These are phyloP conservation scores for Agrochola lota DNA, from an alignment of 2,888 invertebrate genomes.

Conservation along the genomic window DNA sequence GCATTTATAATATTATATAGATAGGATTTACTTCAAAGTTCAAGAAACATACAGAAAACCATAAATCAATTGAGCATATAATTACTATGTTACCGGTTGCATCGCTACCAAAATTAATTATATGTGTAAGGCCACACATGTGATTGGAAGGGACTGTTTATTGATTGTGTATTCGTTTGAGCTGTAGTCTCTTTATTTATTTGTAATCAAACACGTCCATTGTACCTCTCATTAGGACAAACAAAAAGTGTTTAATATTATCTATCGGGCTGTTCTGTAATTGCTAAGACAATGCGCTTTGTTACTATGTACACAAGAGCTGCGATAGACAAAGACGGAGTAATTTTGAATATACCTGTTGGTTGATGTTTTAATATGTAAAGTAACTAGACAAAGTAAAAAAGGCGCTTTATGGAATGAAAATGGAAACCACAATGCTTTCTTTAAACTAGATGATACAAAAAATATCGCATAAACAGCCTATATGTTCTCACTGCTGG, in stretches of 20 bases:
- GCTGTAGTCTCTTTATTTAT: conserved; percentile 25
- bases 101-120: conserved; percentile 48
- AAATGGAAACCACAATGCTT: not conserved
- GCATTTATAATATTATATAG: too few relatives aligned
- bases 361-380: conserved; percentile 23
- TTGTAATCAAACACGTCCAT: conserved; percentile 70
- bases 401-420: not conserved
- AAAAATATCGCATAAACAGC: not conserved
- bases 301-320: conserved; percentile 63
- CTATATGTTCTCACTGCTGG: too few relatives aligned
- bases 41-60: conserved; percentile 10
- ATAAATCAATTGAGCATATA: conserved; percentile 47
- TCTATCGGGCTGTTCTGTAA: conserved; percentile 77
- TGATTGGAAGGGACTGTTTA: conserved; percentile 58
- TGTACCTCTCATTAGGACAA: conserved; percentile 69
- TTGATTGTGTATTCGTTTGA: conserved; percentile 58
- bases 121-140: conserved; percentile 51
- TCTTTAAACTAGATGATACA: not conserved
- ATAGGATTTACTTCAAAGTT: not conserved
- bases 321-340: conserved; percentile 57
- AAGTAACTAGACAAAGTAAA: not conserved
- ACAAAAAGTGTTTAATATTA: conserved; percentile 81
- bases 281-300: conserved; percentile 81
- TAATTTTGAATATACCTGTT: conserved; percentile 32
- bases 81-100: conserved; percentile 37